phyloP scores from a whole-genome alignment of 2,113 vertebrate genomes.

The Microcebus ravelobensis region DNA sequence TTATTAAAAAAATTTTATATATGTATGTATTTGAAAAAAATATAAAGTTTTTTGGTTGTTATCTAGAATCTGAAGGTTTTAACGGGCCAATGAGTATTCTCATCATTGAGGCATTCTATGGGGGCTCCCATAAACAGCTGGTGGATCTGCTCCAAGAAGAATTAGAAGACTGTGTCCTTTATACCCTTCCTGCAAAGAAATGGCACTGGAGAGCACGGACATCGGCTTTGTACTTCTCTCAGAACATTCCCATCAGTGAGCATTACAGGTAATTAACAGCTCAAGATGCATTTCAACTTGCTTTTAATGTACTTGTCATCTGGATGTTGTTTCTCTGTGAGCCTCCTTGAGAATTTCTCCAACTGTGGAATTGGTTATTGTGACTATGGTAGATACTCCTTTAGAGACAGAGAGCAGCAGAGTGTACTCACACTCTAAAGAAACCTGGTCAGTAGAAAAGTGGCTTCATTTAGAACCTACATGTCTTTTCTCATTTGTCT shows the following conservation, averaged over 20 bases:
- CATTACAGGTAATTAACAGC: constrained; percentile 89
- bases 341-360: background rate
- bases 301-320: background rate
- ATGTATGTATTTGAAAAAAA: constrained; percentile 18
- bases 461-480: background rate
- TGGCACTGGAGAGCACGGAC: constrained; percentile 98
- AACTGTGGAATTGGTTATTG: background rate
- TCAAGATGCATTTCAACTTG: background rate
- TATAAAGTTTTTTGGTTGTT: background rate
- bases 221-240: constrained; percentile 93
- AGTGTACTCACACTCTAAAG: background rate
- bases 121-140: constrained; percentile 97
- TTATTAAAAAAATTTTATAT: background rate
- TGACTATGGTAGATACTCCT: background rate
- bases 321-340: background rate
- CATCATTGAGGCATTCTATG: constrained; percentile 94
- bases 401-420: background rate
- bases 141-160: constrained; percentile 91
- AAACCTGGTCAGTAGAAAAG: background rate
- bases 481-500: constrained; percentile 22
- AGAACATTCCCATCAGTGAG: constrained; percentile 87
- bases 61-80: constrained; percentile 63
- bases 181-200: constrained; percentile 95
- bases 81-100: constrained; percentile 87
- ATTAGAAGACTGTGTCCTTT: constrained; percentile 85